Base-by-base conservation (phyloP, 1,140 invertebrate genomes). In the Drosophila cardini region DNA sequence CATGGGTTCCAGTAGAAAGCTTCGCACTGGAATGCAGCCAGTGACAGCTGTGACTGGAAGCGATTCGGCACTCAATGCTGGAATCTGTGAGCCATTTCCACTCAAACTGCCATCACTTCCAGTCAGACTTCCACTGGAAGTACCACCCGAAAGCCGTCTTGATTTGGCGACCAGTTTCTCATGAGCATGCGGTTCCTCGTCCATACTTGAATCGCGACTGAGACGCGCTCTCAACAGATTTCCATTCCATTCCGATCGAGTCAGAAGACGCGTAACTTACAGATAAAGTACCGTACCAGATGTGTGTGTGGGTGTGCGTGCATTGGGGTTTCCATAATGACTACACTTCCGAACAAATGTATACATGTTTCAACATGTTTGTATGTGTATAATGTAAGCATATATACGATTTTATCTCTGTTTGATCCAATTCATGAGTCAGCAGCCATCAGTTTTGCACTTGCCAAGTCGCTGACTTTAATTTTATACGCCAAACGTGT, bases 1-100 rank as follows among this genome's bases (percentile, higher is more conserved):
- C 15, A 90, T 57, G 9, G 90, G 86, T 43, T 91, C 90, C 8
- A 91, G 40, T 0, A 91, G 58, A 65, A 89, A 91, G 3, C 63
- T 80, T 9, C 70, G 26, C 0, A 48, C 36, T 50, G 63, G 43
- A 0, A 36, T 18, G 13, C 58, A 18, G 2, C 15, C 7, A 36
- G 36, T 18, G 8, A 8, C 34, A n/a, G 8, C 10, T 40, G 46
- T 26, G 6, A 30, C 65, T 43, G 1, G 5, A 52, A 10, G 8
- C 6, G n/a, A n/a, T n/a, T 53, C 9, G 1, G 13, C n/a, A 18
- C 34, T 46, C 6, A 48, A 11, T 26, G 46, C 42, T 10, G 30
- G 26, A 4, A 10, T 10, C 2, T 45, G 32, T 18, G 13, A 21
- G 21, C 6, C 60, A 8, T 3, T 46, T 2, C n/a, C 32, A 6